Evolutionary conservation across 2,113 vertebrate genomes (phyloP).

Genomic region (Holacanthus passer): DNA sequence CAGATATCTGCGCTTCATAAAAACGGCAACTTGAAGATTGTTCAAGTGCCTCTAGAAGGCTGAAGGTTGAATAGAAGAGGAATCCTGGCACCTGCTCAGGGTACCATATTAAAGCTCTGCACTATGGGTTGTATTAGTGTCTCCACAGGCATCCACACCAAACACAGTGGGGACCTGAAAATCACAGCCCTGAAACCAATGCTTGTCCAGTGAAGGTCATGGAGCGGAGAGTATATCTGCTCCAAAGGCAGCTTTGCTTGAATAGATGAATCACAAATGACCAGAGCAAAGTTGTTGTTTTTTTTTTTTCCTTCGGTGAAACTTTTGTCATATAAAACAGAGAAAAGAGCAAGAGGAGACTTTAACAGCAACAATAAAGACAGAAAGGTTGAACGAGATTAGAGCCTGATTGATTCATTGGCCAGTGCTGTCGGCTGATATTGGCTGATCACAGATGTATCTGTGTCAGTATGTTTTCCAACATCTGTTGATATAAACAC

Average conservation of each 20-base stretch:
- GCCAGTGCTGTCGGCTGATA: no score
- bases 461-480: no score
- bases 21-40: constrained; percentile 26
- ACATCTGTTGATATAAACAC: no score
- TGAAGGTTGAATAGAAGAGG: constrained; percentile 65
- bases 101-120: constrained; percentile 52
- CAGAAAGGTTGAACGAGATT: constrained; percentile 7
- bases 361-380: constrained; percentile 13
- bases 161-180: constrained; percentile 68
- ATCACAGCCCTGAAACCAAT: constrained; percentile 69
- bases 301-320: constrained; percentile 11
- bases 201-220: constrained; percentile 76
- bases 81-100: constrained; percentile 40
- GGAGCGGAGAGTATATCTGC: constrained; percentile 47
- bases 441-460: no score
- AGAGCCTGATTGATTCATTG: no score
- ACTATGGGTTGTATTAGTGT: constrained; percentile 63
- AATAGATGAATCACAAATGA: constrained; percentile 77
- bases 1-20: not conserved
- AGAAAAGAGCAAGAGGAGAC: constrained; percentile 6
- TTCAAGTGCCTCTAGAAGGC: constrained; percentile 23
- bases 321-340: constrained; percentile 23
- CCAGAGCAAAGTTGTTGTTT: not conserved
- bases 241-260: constrained; percentile 53
- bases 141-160: constrained; percentile 68